Evolutionary conservation across 92 coral and sea anemone genomes (phyloP), one percentile per base, ranked within the genome.

Genomic region (Umimayanthus kanabou): DNA sequence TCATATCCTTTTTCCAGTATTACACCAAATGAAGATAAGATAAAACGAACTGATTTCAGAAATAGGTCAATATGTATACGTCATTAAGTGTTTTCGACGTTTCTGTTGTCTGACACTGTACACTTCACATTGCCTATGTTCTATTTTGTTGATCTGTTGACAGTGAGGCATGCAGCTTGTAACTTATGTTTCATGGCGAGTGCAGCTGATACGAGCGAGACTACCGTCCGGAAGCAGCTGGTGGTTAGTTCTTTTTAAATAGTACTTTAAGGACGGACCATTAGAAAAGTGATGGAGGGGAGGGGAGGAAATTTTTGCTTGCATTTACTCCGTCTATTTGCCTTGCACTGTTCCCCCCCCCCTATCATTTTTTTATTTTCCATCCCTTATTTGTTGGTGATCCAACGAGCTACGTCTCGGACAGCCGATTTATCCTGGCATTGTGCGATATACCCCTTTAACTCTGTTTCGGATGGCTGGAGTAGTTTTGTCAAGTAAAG

Each of bases 161-260:
- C 89, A 97, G 99, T 97, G 91, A 88, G 99, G 80, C 95, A 97
- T 73, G 98, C 98, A 72, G 98, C 99, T 33, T 97, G 99, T 72
- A 95, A 91, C 86, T 88, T 97, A 73, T 91, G 94, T 25, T 91
- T 94, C 69, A 87, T 97, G 92, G 99, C 98, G 8, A 97, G 95
- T 74, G 98, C 99, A 16, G 80, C 87, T 25, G 98, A 95, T 73
- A 90, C 94, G 40, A 94, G 96, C 58, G 99, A 95, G 77, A 89
- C 95, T 14, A 97, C 97, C 49, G 90, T 89, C 90, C 91, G 95
- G 49, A 97, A 97, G 79, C 99, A 95, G 66, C 85, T 97, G 14
- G 96, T 94, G 94, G 99, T 97, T 57, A 92, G 98, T 70, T 83
- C 25, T 50, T 10, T 9, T 66, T 23, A 43, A 3, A 69, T 22